These are phyloP conservation scores for Calameuta idolon DNA, from an alignment of 2,888 invertebrate genomes.

Conservation along the genomic window DNA sequence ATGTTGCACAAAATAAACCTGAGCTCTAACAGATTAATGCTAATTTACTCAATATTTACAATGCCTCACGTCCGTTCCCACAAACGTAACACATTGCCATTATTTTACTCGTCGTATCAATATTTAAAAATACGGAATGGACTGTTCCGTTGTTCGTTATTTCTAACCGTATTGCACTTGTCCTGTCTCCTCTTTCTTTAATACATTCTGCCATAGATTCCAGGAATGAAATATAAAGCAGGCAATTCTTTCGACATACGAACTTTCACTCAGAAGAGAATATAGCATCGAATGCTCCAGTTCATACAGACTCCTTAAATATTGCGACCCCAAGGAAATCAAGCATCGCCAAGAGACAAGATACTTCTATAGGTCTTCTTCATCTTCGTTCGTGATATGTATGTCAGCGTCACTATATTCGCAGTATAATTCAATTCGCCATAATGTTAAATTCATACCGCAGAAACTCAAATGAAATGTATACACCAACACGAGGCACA, in stretches of 20 bases:
- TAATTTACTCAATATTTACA: slow-evolving; percentile 52
- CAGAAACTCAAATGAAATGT: slow-evolving; percentile 27
- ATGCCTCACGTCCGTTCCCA: slow-evolving; percentile 36
- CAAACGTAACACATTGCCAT: slow-evolving; percentile 48
- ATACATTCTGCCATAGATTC: neutral
- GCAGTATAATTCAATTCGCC: slow-evolving; percentile 31
- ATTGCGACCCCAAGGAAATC: slow-evolving; percentile 42
- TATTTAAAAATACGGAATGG: slow-evolving; percentile 42
- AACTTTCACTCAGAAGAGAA: neutral
- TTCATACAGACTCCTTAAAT: slow-evolving; percentile 34
- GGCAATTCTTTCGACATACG: neutral
- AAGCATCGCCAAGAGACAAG: slow-evolving; percentile 30
- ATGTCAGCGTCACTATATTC: slow-evolving; percentile 24
- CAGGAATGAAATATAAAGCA: neutral
- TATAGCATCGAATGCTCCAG: neutral
- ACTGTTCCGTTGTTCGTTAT: neutral
- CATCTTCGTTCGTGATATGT: slow-evolving; percentile 14
- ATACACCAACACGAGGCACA: slow-evolving; percentile 1
- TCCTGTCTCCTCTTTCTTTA: neutral
- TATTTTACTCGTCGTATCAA: slow-evolving; percentile 46
- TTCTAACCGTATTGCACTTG: neutral
- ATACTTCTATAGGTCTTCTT: slow-evolving; percentile 27
- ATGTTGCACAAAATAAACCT: slow-evolving; percentile 32
- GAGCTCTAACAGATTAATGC: slow-evolving; percentile 45
- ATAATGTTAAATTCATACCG: slow-evolving; percentile 36